phyloP scores from a whole-genome alignment of 2,113 vertebrate genomes.

The Pluvialis apricaria region DNA sequence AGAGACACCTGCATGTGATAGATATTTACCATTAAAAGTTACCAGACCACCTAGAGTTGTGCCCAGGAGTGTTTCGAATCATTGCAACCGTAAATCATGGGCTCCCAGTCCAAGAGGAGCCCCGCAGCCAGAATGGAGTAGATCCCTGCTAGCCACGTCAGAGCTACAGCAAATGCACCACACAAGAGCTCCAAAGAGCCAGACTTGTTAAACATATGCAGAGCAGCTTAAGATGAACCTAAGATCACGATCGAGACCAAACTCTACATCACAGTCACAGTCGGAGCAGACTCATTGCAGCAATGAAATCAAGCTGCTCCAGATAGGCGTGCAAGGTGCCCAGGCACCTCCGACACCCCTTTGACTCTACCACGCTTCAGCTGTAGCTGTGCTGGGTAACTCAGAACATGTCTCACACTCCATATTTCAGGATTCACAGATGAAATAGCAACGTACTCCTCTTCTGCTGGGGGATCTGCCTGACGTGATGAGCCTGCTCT shows the following conservation, averaged over 20 bases:
- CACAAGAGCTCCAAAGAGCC: not conserved
- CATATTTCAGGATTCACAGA: conserved; percentile 43
- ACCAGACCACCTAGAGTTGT: not conserved
- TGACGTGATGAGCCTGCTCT: not conserved
- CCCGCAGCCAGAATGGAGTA: not conserved
- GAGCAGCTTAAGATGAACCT: not conserved
- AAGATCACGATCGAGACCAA: not conserved
- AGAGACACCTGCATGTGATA: not conserved
- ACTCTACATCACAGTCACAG: not conserved
- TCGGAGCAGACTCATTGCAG: not conserved
- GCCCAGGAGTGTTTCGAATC: not conserved
- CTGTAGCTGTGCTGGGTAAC: not conserved
- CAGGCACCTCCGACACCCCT: not conserved
- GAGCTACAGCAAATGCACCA: not conserved
- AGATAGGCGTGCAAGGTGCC: not conserved
- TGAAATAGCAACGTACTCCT: not conserved
- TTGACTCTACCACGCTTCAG: not conserved
- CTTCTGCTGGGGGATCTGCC: not conserved
- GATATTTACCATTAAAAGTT: not conserved
- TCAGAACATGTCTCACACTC: conserved; percentile 14
- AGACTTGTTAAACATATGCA: not conserved
- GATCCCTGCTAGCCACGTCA: not conserved
- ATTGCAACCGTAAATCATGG: not conserved
- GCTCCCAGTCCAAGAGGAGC: not conserved
- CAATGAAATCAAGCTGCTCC: not conserved